Base-by-base conservation (phyloP, 2,888 invertebrate species). In the Girardia tigrina region DNA sequence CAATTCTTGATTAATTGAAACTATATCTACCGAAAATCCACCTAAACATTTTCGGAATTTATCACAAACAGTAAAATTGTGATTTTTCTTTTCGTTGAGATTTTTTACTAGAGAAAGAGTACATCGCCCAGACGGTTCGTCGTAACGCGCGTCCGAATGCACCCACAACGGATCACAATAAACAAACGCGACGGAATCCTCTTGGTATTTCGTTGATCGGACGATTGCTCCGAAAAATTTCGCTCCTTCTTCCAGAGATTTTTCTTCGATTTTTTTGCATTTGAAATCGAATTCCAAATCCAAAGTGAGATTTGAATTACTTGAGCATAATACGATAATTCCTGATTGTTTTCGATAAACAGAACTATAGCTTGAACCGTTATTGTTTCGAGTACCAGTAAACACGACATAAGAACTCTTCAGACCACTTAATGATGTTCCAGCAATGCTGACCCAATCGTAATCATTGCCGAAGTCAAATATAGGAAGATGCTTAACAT, bases 21-120 rank as follows among this genome's bases (percentile, higher is more conserved):
- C 23, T 20, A 56, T 4, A 56, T 56, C 56, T 20, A 56, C 56
- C n/a, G 56, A 56, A 56, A 56, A 56, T 12, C 56, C 56, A 56
- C 56, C 56, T 16, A 56, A 16, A 56, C 56, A 56, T 56, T 56
- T 56, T 56, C 23, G n/a, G n/a, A 56, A 56, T 56, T 56, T 56
- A 56, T 56, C 56, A 56, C 56, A 56, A 4, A 56, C 56, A 20
- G 4, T n/a, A 56, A 20, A 56, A 20, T 56, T 23, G 4, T 20
- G n/a, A n/a, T 4, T 4, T n/a, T 56, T 56, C 56, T 8, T n/a
- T 20, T 12, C n/a, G 20, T n/a, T 20, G n/a, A n/a, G 23, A n/a
- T 56, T 23, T 56, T 56, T 56, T n/a, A 56, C 56, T 12, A n/a
- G 4, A 56, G 56, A 20, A 56, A 56, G 56, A 20, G 6, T 4